Base-by-base conservation (phyloP, 2,888 invertebrate species). In the Troides aeacus region DNA sequence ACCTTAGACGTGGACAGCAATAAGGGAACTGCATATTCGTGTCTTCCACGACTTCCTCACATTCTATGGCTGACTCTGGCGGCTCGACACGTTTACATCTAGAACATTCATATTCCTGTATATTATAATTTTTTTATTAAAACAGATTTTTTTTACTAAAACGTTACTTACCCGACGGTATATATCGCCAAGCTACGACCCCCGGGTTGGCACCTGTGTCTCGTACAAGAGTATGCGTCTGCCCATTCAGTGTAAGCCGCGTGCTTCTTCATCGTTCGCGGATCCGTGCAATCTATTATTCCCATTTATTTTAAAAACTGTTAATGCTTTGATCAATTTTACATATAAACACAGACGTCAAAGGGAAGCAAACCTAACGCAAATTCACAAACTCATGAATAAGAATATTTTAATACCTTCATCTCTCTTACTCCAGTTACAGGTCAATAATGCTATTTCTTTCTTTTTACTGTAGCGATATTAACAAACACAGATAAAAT, bases 11-110 rank as follows among this genome's bases (percentile, higher is more conserved):
- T 0, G 90, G 88, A 72, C 92, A 92, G 73, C 92, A 92, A 75
- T 81, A 92, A 0, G 92, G 92, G 72, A 92, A 92, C 80, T 92
- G 91, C 89, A 92, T 92, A 68, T 92, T 92, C 18, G 92, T 92
- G 42, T 92, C 92, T 76, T 92, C 92, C 0, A 92, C 92, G 3
- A 92, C 92, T 63, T 92, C 92, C 58, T 92, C 92, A 61, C 92
- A 92, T 65, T 92, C 92, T 15, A 92, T 92, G 0, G 92, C 92
- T 0, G 91, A 91, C 46, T 92, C 92, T 0, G 92, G 92, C 0
- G 91, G 90, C 63, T 91, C 91, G 0, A 92, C 92, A 0, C 89
- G 81, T 62, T 92, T 92, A 75, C 92, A 92, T 2, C 92, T 92
- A 58, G n/a, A 53, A 23, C 57, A 58, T 3, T 58, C 39, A 39